These are phyloP conservation scores for Nemurella pictetii DNA, from an alignment of 2,888 invertebrate genomes.

Conservation along the genomic window DNA sequence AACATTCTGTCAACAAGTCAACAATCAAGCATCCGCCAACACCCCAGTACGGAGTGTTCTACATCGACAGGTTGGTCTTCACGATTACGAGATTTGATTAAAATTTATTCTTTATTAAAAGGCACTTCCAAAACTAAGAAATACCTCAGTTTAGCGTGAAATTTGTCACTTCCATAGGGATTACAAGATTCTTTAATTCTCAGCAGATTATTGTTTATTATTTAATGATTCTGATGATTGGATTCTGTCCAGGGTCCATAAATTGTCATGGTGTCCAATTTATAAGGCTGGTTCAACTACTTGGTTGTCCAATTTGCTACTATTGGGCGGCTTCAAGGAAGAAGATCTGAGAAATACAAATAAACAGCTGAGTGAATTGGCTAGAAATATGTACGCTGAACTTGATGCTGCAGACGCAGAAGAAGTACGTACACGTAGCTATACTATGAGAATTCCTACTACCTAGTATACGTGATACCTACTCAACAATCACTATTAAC, in stretches of 20 bases:
- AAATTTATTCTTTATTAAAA: no score
- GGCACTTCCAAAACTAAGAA: no score
- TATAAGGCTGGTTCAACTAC: constrained; percentile 57
- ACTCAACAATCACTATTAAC: no score
- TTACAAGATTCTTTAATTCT: no score
- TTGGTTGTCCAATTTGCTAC: constrained; percentile 55
- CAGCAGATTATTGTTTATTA: no score
- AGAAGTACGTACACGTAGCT: no score
- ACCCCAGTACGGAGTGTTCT: constrained; percentile 55
- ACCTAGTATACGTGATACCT: no score
- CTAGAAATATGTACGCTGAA: constrained; percentile 51
- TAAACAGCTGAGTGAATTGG: constrained; percentile 49
- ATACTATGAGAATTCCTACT: no score
- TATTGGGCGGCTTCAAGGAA: constrained; percentile 52
- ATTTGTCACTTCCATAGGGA: no score
- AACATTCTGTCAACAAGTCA: constrained; percentile 43
- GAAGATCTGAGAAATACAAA: constrained; percentile 47
- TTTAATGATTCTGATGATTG: no score
- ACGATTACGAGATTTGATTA: not conserved
- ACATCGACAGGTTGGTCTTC: constrained; percentile 51
- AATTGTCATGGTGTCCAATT: constrained; percentile 55
- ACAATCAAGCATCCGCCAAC: constrained; percentile 54
- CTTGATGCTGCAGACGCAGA: constrained; percentile 52
- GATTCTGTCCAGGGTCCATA: constrained; percentile 50
- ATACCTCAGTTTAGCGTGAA: no score